Base-by-base conservation (phyloP, 2,797 vertebrate genomes). In the Cyclopterus lumpus region DNA sequence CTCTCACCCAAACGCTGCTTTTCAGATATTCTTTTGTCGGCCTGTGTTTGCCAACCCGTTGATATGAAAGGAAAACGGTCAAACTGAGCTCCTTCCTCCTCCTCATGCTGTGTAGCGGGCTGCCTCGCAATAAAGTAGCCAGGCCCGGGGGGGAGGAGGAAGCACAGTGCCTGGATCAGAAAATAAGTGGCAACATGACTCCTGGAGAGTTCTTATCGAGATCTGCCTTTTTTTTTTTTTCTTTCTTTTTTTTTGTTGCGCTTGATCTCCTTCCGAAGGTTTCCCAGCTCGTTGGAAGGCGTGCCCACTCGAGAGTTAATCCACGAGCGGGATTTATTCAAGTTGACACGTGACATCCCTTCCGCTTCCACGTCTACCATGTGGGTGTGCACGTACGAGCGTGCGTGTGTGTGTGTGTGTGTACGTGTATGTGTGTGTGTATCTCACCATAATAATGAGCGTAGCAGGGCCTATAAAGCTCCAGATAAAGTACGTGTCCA, bases 401-500 rank as follows among this genome's bases (percentile, higher is more conserved):
- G 70, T 72, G 38, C 40, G 68, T 64, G 69, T 61, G 44, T 46
- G 68, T 66, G 69, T 61, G 75, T 38, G 65, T 60, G 57, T 58
- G 68, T 83, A 72, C 82, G 71, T 59, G 70, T 71, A 84, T 83
- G 77, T 68, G 82, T 82, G 79, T 77, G 84, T 92, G 68, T 73
- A 2, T 83, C 96, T 97, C 93, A 99, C 98, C 98, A 99, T 99
- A 91, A 99, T 99, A 93, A 99, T 99, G 93, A 99, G 96, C 76
- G 98, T 99, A 60, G 98, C 98, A 1, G 98, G 98, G 89, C 98
- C 98, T 95, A 99, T 99, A 94, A 99, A 99, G 92, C 98, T 99
- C 98, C 98, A 99, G 94, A 99, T 99, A 91, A 99, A 99, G 94
- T 99, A 99, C 68, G 98, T 99, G 93, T 99, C 98, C 94, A 99